A percentile compares a stretch with the other conserved stretches of the same genome.
Conservation (phyloP, 64 coral and sea anemone species). For the Cladopsammia gracilis region DNA sequence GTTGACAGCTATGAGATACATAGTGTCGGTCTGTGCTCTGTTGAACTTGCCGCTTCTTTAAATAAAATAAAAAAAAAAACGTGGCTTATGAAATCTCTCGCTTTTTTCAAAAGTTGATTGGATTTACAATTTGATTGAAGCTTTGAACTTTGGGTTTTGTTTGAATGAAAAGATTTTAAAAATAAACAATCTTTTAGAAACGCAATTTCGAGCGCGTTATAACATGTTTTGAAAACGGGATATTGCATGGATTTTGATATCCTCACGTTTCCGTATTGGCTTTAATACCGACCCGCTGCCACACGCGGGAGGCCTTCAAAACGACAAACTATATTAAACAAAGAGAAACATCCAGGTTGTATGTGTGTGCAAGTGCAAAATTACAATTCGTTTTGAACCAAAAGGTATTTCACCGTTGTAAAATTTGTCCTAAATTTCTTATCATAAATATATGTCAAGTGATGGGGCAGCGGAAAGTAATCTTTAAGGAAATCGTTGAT, state of each 20-base stretch:
- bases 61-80: slow-evolving; percentile 15
- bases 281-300: slow-evolving; percentile 23
- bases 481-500: neutral
- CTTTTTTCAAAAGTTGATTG: slow-evolving; percentile 10
- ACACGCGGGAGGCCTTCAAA: neutral
- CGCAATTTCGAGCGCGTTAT: neutral
- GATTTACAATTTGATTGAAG: slow-evolving; percentile 10
- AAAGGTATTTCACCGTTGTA: too few relatives aligned
- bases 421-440: neutral
- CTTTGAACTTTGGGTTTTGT: slow-evolving; percentile 31
- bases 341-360: slow-evolving; percentile 34
- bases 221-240: slow-evolving; percentile 14
- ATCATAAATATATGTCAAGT: neutral
- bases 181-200: slow-evolving; percentile 44
- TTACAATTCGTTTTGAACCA: neutral
- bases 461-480: neutral
- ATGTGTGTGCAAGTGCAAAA: neutral
- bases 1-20: slow-evolving; percentile 11
- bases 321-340: slow-evolving; percentile 11
- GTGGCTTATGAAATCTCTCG: neutral
- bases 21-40: neutral
- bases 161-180: slow-evolving; percentile 36
- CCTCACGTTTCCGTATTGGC: slow-evolving; percentile 27
- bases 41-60: slow-evolving; percentile 7
- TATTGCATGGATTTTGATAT: slow-evolving; percentile 26